phyloP scores from a whole-genome alignment of 2,888 invertebrate species.

The Julus scandinavius region DNA sequence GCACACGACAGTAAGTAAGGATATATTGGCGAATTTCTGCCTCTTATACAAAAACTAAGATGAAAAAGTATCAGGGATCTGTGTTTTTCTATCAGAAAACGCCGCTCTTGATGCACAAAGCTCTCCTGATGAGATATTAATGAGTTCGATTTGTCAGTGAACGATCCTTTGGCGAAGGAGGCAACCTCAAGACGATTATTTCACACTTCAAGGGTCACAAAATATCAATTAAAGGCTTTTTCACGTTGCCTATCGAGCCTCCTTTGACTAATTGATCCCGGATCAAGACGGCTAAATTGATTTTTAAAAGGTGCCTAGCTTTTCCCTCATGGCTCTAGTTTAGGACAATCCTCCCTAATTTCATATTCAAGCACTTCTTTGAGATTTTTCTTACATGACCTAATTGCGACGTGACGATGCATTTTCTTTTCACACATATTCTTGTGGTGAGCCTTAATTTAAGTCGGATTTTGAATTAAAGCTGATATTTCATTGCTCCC shows the following conservation, averaged over 20 bases:
- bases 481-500: neutral
- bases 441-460: neutral
- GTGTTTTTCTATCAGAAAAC: neutral
- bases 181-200: slow-evolving; percentile 31
- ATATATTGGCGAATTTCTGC: neutral
- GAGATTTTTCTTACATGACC: slow-evolving; percentile 5
- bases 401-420: neutral
- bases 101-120: neutral
- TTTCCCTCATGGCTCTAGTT: neutral
- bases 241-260: neutral
- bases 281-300: neutral
- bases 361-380: neutral
- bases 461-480: neutral
- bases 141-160: slow-evolving; percentile 37
- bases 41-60: neutral
- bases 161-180: neutral
- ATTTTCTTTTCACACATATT: neutral
- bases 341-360: neutral
- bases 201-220: slow-evolving; percentile 19
- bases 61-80: neutral
- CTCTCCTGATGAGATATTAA: neutral
- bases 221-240: slow-evolving; percentile 18
- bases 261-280: neutral
- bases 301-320: neutral
- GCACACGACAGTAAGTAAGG: neutral